Evolutionary conservation across 2,797 vertebrate species (phyloP).

Genomic region (Liparis tanakae): DNA sequence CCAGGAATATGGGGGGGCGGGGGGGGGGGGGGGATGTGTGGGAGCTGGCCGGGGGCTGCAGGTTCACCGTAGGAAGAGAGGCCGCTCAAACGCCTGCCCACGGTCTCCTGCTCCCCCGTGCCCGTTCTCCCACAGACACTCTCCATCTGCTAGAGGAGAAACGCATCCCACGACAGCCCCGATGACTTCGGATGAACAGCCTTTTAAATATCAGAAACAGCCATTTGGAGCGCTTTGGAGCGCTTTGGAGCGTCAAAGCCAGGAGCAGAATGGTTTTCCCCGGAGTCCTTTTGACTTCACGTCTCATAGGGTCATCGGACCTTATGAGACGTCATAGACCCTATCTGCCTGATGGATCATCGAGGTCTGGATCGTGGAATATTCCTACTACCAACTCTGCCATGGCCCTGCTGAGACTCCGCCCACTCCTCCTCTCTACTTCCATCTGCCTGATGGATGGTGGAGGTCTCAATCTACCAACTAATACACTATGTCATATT

Average conservation of each 20-base stretch:
- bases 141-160: constrained; percentile 52
- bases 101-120: constrained; percentile 50
- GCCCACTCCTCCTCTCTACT: too few species aligned
- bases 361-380: too few species aligned
- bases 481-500: too few species aligned
- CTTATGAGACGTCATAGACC: too few species aligned
- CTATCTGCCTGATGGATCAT: too few species aligned
- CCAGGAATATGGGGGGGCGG: background rate
- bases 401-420: too few species aligned
- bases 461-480: too few species aligned
- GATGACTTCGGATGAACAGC: background rate
- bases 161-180: constrained; percentile 56
- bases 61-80: constrained; percentile 57
- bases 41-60: constrained; percentile 63
- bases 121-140: constrained; percentile 58
- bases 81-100: constrained; percentile 70
- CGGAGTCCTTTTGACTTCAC: too few species aligned
- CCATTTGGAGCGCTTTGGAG: background rate
- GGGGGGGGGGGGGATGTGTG: background rate
- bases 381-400: too few species aligned
- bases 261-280: background rate
- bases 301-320: too few species aligned
- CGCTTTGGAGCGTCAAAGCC: background rate
- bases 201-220: constrained; percentile 14
- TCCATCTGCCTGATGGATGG: too few species aligned